Evolutionary conservation across 2,797 vertebrate species (phyloP).

Genomic region (Paguma larvata): DNA sequence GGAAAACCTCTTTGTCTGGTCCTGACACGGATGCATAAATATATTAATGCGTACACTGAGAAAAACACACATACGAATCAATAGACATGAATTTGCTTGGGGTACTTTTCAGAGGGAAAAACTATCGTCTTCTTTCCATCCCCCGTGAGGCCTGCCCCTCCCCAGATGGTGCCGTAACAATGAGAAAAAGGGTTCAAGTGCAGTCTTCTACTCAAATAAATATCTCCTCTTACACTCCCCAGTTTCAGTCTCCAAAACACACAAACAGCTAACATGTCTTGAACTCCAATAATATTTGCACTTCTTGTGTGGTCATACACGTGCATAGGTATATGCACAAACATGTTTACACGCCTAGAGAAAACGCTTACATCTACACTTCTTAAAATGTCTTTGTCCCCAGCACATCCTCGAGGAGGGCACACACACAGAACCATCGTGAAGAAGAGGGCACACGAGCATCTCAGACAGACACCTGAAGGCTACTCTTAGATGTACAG

Average conservation of each 20-base stretch:
- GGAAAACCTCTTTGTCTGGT: background rate
- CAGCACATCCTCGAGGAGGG: background rate
- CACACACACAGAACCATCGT: background rate
- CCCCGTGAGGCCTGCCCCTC: fast-evolving
- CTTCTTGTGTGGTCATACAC: fast-evolving
- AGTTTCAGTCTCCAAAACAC: background rate
- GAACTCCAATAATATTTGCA: background rate
- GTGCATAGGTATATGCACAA: fast-evolving
- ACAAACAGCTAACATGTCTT: background rate
- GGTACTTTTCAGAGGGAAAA: background rate
- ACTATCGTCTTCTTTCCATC: background rate
- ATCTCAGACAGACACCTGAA: background rate
- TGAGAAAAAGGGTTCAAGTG: background rate
- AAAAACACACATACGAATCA: background rate
- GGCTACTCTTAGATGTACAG: fast-evolving
- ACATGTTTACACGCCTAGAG: fast-evolving
- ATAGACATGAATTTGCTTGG: background rate
- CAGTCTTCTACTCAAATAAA: background rate
- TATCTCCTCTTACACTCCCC: too few relatives aligned
- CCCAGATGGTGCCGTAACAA: background rate
- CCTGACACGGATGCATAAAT: background rate
- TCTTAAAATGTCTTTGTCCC: background rate
- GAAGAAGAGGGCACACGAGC: fast-evolving
- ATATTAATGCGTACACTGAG: background rate
- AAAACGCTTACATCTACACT: background rate